Evolutionary conservation across 2,113 vertebrate genomes (phyloP), one percentile per base, ranked within the genome.

Genomic region (Osmerus eperlanus): DNA sequence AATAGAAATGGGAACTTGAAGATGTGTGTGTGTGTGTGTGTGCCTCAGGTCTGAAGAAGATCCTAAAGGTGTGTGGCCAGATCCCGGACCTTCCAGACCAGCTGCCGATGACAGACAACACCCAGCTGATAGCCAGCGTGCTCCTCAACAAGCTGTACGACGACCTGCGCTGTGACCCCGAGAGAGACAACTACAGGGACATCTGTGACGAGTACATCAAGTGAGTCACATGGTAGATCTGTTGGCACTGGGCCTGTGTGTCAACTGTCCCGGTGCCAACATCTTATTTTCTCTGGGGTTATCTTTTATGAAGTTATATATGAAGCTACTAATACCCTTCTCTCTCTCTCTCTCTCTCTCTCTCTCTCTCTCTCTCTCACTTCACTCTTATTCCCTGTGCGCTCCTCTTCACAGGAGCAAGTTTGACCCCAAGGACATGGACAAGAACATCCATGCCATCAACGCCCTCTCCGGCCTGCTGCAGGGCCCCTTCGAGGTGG

Each of bases 351-450:
- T 25, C 29, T 14, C 4, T 23, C 59, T 25, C 59, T 23, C 12
- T n/a, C 60, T 14, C n/a, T 28, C 28, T 8, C 3, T 3, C 3
- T 36, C 9, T 58, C 4, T 13, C 32, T 11, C 15, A 21, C 16
- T 70, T 19, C 64, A 5, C 41, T 8, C 47, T 59, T 5, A 51
- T 15, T 9, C 32, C 36, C 62, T 67, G 51, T 15, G 25, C 28
- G 8, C 63, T 15, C n/a, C 28, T 69, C 47, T 59, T 25, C 9
- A 71, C 78, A 99, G 97, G 92, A 87, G 93, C 78, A 97, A 94
- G 87, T 95, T 99, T 12, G 96, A 99, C 84, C 96, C 97, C 3
- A 93, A 98, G 16, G 74, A 98, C 88, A 99, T 99, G 97, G 96
- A 98, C 84, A 98, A 94, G 88, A 99, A 96, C 0, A 93, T 99